These are phyloP conservation scores for Rugalucina vietnamica DNA, from an alignment of 2,888 invertebrate genomes.

Conservation along the genomic window DNA sequence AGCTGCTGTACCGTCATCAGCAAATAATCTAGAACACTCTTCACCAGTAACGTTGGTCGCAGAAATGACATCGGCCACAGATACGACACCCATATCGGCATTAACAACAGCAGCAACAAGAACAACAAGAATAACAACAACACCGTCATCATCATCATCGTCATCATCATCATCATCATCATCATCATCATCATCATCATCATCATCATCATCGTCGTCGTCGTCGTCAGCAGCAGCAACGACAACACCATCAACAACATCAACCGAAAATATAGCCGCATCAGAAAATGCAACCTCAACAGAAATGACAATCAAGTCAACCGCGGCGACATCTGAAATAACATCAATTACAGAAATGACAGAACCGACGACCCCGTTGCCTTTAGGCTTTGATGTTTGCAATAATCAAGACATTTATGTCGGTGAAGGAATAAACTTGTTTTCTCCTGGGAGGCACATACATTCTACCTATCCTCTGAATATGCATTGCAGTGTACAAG, in stretches of 20 bases:
- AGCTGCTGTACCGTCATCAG: background rate
- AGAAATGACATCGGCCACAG: background rate
- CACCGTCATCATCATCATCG: background rate
- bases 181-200: constrained; percentile 36
- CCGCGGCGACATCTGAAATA: background rate
- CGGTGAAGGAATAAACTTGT: background rate
- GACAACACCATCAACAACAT: background rate
- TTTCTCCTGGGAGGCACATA: background rate
- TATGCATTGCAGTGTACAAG: background rate
- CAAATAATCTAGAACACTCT: no score
- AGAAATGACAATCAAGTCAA: background rate
- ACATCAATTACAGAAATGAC: no score
- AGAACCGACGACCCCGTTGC: no score
- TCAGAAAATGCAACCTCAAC: background rate
- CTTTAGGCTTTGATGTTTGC: no score
- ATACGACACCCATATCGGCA: background rate
- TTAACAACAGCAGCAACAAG: background rate
- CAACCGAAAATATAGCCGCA: background rate
- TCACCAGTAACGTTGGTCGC: background rate
- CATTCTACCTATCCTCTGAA: background rate
- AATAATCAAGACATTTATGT: background rate
- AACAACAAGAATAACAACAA: background rate
- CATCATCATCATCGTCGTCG: background rate
- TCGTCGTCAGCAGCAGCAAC: background rate
- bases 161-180: constrained; percentile 33